Evolutionary conservation across 2,113 vertebrate genomes (phyloP).

Genomic region (Boulengeromyrus knoepffleri): DNA sequence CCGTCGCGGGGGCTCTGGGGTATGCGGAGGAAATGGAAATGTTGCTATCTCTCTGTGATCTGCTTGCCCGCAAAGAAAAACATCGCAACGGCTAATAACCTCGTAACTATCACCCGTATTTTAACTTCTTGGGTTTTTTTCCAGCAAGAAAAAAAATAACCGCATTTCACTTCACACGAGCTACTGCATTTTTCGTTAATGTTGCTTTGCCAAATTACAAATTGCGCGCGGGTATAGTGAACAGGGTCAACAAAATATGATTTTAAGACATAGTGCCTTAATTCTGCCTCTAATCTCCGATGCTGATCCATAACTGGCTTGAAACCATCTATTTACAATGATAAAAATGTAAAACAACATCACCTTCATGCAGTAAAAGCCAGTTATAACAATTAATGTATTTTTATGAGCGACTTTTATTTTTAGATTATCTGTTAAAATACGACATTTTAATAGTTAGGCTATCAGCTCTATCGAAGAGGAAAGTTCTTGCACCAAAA

Average conservation of each 20-base stretch:
- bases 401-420: not conserved
- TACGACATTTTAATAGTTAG: not conserved
- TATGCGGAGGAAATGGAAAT: not conserved
- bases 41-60: not conserved
- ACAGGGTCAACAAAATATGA: not conserved
- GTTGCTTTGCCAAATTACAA: not conserved
- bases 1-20: not conserved
- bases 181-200: not conserved
- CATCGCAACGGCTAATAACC: not conserved
- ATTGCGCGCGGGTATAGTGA: not conserved
- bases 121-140: not conserved
- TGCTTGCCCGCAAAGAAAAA: not conserved
- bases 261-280: not conserved
- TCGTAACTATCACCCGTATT: not conserved
- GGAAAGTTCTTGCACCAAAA: not conserved
- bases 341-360: not conserved
- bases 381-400: not conserved
- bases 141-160: not conserved
- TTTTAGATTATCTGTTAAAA: not conserved
- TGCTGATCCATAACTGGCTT: not conserved
- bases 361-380: not conserved
- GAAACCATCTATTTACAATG: not conserved
- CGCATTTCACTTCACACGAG: not conserved
- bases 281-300: not conserved
- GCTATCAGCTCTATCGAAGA: not conserved